phyloP scores from a whole-genome alignment of 1,140 invertebrate species.

The Phymastichus coffea region DNA sequence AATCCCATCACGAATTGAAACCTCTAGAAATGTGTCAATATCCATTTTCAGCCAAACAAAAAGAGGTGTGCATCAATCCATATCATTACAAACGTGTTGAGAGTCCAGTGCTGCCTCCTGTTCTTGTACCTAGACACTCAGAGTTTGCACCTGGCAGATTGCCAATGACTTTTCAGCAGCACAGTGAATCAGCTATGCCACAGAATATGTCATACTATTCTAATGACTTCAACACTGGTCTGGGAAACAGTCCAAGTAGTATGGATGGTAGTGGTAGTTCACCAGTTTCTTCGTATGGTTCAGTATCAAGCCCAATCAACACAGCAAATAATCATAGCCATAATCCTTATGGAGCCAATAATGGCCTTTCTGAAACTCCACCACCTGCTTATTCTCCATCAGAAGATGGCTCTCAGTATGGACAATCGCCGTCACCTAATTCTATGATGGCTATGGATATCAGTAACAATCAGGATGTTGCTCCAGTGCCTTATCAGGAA shows the following conservation, averaged over 20 bases:
- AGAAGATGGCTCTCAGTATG: conserved; percentile 61
- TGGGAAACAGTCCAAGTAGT: conserved; percentile 29
- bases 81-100: conserved; percentile 97
- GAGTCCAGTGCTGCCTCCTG: conserved; percentile 93
- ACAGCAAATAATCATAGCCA: conserved; percentile 56
- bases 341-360: conserved; percentile 62
- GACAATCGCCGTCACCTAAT: conserved; percentile 31
- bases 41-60: conserved; percentile 93
- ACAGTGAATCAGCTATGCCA: conserved; percentile 88
- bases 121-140: conserved; percentile 91
- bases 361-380: conserved; percentile 73
- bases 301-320: conserved; percentile 38
- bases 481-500: conserved; percentile 74
- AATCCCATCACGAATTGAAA: conserved; percentile 96
- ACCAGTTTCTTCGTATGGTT: conserved; percentile 35
- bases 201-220: conserved; percentile 90
- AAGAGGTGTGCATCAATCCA: conserved; percentile 98
- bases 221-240: conserved; percentile 68
- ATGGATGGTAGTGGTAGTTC: conserved; percentile 11
- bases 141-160: conserved; percentile 92
- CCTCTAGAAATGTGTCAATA: conserved; percentile 91
- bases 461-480: conserved; percentile 62
- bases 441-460: conserved; percentile 60
- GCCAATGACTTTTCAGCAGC: conserved; percentile 83
- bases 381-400: conserved; percentile 85